Evolutionary conservation across 2,113 vertebrate genomes (phyloP).

Genomic region (Cyphotilapia sp.): DNA sequence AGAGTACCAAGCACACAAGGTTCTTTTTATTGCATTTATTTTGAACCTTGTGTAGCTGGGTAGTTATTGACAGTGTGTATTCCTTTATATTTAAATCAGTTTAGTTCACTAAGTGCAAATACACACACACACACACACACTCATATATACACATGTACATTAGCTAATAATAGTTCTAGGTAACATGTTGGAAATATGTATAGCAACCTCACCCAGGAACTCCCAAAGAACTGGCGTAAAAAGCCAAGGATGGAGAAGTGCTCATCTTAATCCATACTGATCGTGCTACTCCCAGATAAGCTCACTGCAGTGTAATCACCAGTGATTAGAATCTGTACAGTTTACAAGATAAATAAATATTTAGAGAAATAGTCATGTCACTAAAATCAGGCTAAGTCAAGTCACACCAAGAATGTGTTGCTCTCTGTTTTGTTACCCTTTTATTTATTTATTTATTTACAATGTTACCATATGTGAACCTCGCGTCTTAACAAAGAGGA

Average conservation of each 20-base stretch:
- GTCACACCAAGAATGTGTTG: background rate
- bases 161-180: background rate
- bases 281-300: background rate
- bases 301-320: background rate
- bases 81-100: background rate
- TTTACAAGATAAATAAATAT: background rate
- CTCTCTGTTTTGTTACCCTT: background rate
- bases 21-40: background rate
- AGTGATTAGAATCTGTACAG: background rate
- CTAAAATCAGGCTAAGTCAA: background rate
- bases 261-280: background rate
- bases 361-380: background rate
- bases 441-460: background rate
- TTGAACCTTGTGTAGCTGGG: background rate
- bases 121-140: background rate
- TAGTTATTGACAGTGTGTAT: background rate
- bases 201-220: background rate
- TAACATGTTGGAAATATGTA: background rate
- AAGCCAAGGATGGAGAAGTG: background rate
- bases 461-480: background rate
- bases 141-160: background rate
- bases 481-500: rapidly evolving
- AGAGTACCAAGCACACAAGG: background rate
- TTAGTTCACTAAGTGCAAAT: background rate
- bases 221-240: background rate